phyloP scores from a whole-genome alignment of 1,140 invertebrate species.

The Saccostrea glomerata region DNA sequence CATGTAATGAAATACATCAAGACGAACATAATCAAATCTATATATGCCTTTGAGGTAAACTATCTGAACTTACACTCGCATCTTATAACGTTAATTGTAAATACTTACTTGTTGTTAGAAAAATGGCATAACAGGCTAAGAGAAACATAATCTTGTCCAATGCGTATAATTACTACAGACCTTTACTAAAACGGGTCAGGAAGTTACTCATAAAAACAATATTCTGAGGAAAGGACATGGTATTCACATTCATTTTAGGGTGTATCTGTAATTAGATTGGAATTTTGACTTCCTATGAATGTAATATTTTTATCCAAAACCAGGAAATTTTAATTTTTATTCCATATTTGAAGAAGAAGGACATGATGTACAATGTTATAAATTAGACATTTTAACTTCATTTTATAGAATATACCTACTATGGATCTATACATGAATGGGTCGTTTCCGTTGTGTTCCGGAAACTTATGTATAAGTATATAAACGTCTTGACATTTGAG shows the following conservation, averaged over 20 bases:
- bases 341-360: no score
- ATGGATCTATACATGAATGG: neutral
- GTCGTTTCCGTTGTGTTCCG: neutral
- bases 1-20: neutral
- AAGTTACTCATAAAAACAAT: slow-evolving; percentile 19
- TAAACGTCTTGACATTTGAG: neutral
- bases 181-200: neutral
- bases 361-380: no score
- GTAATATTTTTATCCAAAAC: no score
- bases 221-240: neutral
- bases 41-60: neutral
- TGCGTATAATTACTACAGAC: neutral
- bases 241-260: neutral
- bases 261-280: neutral
- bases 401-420: neutral
- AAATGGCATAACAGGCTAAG: neutral
- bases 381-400: no score
- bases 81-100: no score
- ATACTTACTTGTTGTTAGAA: neutral
- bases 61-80: neutral
- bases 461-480: slow-evolving; percentile 3
- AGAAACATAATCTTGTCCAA: neutral
- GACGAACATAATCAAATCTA: neutral
- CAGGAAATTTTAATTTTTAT: no score
- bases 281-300: no score